Evolutionary conservation across 2,113 vertebrate genomes (phyloP).

Genomic region (Colossoma macropomum): DNA sequence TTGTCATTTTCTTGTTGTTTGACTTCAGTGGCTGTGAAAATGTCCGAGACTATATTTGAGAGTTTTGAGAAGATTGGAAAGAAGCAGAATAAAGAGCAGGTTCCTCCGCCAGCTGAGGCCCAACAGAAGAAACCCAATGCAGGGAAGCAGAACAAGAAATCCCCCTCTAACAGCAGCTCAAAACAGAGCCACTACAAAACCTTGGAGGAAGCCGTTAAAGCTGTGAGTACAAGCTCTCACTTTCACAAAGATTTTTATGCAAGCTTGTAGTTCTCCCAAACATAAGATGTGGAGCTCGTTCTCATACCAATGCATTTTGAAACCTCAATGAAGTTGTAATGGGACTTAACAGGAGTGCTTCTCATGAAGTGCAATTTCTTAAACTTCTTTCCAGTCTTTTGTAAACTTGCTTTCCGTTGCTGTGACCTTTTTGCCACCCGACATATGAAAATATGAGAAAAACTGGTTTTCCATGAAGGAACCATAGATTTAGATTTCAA

Average conservation of each 20-base stretch:
- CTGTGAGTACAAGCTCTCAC: constrained; percentile 78
- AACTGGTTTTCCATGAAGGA: too few species aligned
- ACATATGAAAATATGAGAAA: too few species aligned
- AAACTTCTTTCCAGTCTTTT: too few species aligned
- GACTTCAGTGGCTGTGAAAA: constrained; percentile 75
- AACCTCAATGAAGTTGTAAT: too few species aligned
- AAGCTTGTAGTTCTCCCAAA: constrained; percentile 21
- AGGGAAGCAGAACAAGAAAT: constrained; percentile 74
- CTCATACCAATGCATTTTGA: background rate
- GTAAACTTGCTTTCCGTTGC: too few species aligned
- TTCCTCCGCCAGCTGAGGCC: constrained; percentile 80
- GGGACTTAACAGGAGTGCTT: too few species aligned
- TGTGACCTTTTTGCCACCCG: too few species aligned
- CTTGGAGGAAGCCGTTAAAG: constrained; percentile 88
- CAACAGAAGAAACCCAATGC: constrained; percentile 70
- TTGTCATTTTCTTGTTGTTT: constrained; percentile 24
- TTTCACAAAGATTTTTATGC: background rate
- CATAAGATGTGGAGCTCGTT: background rate
- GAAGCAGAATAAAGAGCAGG: constrained; percentile 93
- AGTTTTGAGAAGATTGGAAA: constrained; percentile 85
- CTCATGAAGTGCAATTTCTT: too few species aligned
- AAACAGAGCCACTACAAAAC: constrained; percentile 71
- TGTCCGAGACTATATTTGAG: constrained; percentile 83
- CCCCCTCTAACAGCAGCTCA: constrained; percentile 18
- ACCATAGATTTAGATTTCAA: too few species aligned